Evolutionary conservation across 2,113 vertebrate species (phyloP).

Genomic region (Pithys albifrons): DNA sequence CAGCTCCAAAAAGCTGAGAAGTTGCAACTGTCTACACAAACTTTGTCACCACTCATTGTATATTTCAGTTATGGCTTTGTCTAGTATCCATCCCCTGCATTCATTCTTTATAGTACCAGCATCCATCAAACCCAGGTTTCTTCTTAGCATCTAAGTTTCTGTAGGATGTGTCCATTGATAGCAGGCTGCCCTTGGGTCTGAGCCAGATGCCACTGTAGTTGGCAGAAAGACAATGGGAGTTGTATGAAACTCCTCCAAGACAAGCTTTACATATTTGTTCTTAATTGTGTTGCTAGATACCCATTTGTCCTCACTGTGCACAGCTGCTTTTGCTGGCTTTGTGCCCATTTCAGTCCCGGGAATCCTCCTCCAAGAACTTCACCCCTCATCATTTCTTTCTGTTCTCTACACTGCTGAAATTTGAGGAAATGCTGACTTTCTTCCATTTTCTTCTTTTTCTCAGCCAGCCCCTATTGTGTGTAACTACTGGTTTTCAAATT

Average conservation of each 20-base stretch:
- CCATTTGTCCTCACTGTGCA: background rate
- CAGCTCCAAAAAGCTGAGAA: background rate
- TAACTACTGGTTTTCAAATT: background rate
- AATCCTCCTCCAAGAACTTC: background rate
- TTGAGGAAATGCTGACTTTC: background rate
- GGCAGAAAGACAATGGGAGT: accelerated
- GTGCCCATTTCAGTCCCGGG: background rate
- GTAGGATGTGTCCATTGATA: accelerated
- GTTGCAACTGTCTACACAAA: background rate
- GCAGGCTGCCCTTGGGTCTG: accelerated
- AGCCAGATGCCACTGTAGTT: background rate
- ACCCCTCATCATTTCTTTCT: background rate
- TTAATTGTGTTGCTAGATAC: background rate
- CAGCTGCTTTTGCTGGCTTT: background rate
- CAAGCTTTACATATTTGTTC: background rate
- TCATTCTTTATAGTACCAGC: background rate
- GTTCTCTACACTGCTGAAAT: background rate
- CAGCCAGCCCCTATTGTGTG: accelerated
- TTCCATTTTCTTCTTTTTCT: background rate
- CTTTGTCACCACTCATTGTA: background rate
- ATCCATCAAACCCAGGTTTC: background rate
- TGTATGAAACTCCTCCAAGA: background rate
- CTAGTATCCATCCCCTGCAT: background rate
- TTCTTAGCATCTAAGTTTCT: background rate
- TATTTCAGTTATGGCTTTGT: background rate